phyloP scores from a whole-genome alignment of 2,113 vertebrate species.

The Ophthalmolycus amberensis region DNA sequence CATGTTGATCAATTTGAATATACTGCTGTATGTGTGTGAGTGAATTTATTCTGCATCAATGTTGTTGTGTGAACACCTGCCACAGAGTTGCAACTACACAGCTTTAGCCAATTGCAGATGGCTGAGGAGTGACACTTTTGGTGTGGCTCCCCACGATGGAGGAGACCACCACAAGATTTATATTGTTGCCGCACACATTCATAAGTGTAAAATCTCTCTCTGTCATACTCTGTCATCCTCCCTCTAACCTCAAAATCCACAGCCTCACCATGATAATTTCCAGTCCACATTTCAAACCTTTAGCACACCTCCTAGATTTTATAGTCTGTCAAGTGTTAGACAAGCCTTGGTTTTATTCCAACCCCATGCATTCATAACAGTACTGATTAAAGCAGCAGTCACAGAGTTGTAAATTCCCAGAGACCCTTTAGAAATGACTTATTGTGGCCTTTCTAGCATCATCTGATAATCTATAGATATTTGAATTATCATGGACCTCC shows the following conservation, averaged over 20 bases:
- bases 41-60: conserved; percentile 40
- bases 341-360: conserved; percentile 37
- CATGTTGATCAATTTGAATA: not conserved
- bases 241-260: conserved; percentile 48
- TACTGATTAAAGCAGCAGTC: conserved; percentile 24
- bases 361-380: conserved; percentile 1
- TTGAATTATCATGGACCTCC: not conserved
- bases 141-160: conserved; percentile 48
- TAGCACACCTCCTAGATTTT: conserved; percentile 47
- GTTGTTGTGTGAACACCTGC: conserved; percentile 63
- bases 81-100: conserved; percentile 64
- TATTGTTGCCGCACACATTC: conserved; percentile 37
- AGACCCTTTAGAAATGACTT: conserved; percentile 1
- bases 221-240: conserved; percentile 30
- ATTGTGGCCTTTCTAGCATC: not conserved
- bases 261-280: conserved; percentile 52
- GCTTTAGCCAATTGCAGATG: conserved; percentile 79
- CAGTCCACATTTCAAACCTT: conserved; percentile 26
- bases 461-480: conserved; percentile 3
- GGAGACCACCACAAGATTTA: conserved; percentile 58
- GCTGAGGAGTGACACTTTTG: conserved; percentile 58
- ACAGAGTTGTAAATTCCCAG: conserved; percentile 12
- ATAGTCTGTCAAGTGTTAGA: conserved; percentile 32
- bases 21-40: not conserved
- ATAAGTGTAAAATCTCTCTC: conserved; percentile 33